Evolutionary conservation across 2,888 invertebrate species (phyloP).

Genomic region (Diarsia dahlii): DNA sequence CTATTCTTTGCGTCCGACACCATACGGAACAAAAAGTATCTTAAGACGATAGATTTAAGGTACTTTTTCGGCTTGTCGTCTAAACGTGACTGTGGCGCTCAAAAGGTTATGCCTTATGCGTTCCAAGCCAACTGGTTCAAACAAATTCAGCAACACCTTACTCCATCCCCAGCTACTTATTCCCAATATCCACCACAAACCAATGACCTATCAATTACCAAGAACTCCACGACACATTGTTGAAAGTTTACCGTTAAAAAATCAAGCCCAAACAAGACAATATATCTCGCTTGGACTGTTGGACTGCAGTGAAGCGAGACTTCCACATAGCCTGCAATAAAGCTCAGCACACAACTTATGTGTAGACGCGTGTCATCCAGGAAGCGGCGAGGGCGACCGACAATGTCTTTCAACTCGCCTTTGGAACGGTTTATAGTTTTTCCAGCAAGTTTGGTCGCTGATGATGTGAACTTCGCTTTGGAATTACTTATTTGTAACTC

Average conservation of each 20-base stretch:
- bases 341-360: conserved; percentile 50
- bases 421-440: conserved; percentile 67
- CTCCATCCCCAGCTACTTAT: neutral
- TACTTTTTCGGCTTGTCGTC: no score
- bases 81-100: no score
- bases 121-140: no score
- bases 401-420: conserved; percentile 62
- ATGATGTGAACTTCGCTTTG: conserved; percentile 41
- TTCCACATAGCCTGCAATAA: conserved; percentile 45
- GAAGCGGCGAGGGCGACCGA: conserved; percentile 51
- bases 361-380: conserved; percentile 56
- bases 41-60: no score
- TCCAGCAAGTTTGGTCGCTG: conserved; percentile 51
- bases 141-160: neutral
- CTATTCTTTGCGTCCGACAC: no score
- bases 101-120: no score
- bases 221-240: neutral
- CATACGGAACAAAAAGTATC: no score
- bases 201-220: neutral
- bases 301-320: conserved; percentile 39
- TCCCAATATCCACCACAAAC: neutral
- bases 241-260: conserved; percentile 38
- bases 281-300: conserved; percentile 31
- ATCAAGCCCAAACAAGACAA: conserved; percentile 30
- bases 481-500: no score